phyloP scores from a whole-genome alignment of 2,888 invertebrate genomes.

The Alsophila aescularia region DNA sequence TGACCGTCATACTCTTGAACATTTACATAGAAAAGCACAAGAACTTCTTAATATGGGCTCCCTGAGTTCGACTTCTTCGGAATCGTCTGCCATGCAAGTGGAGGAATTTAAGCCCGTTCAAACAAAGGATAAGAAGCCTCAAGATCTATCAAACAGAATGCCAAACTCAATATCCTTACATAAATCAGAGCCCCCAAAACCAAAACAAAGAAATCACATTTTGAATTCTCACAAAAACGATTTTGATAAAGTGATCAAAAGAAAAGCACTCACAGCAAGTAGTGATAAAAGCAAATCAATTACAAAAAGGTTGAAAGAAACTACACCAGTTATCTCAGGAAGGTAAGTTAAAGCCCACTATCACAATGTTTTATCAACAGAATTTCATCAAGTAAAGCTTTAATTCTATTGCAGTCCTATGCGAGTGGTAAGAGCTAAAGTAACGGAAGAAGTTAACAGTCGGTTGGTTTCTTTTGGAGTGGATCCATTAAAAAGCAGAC shows the following conservation, averaged over 20 bases:
- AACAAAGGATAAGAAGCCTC: slow-evolving; percentile 28
- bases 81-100: slow-evolving; percentile 49
- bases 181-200: slow-evolving; percentile 20
- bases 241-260: slow-evolving; percentile 1
- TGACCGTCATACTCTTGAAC: slow-evolving; percentile 61
- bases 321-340: slow-evolving; percentile 8
- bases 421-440: slow-evolving; percentile 72
- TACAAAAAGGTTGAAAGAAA: slow-evolving; percentile 20
- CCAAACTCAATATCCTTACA: slow-evolving; percentile 12
- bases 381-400: neutral
- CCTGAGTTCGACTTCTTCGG: slow-evolving; percentile 65
- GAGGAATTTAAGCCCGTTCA: slow-evolving; percentile 40
- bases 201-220: slow-evolving; percentile 20
- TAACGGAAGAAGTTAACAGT: slow-evolving; percentile 79
- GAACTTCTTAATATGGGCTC: slow-evolving; percentile 68
- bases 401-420: slow-evolving; percentile 59
- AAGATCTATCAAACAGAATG: slow-evolving; percentile 6
- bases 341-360: slow-evolving; percentile 9
- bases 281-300: slow-evolving; percentile 22
- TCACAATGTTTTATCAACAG: neutral
- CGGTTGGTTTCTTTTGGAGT: slow-evolving; percentile 85
- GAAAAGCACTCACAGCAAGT: slow-evolving; percentile 23
- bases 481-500: slow-evolving; percentile 85
- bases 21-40: slow-evolving; percentile 73
- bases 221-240: slow-evolving; percentile 6